phyloP scores from a whole-genome alignment of 2,113 vertebrate genomes.

The Buteo buteo region DNA sequence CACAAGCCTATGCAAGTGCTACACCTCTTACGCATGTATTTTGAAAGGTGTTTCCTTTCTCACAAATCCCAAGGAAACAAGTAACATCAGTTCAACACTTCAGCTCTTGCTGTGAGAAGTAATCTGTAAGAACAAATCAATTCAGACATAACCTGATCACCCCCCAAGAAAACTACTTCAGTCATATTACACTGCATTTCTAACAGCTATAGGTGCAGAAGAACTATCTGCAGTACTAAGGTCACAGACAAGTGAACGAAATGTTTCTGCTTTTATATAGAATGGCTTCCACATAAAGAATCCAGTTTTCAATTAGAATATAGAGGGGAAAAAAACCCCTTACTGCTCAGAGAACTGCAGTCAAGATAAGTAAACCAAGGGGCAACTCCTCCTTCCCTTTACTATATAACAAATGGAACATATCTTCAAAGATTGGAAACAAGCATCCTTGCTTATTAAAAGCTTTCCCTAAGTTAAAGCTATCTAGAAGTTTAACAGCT shows the following conservation, averaged over 20 bases:
- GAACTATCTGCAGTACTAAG: background rate
- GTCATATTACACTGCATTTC: background rate
- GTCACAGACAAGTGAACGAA: background rate
- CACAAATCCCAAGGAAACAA: background rate
- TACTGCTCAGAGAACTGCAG: background rate
- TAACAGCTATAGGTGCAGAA: background rate
- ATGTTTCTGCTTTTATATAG: background rate
- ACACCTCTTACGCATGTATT: accelerated
- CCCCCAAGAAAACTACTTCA: background rate
- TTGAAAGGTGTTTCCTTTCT: background rate
- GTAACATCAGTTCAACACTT: background rate
- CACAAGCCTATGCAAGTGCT: background rate
- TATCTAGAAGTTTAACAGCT: background rate
- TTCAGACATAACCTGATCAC: background rate
- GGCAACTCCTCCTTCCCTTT: background rate
- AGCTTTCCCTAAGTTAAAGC: background rate
- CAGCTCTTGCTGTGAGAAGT: background rate
- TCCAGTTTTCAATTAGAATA: background rate
- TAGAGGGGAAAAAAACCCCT: background rate
- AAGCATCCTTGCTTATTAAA: background rate
- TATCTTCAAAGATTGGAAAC: background rate
- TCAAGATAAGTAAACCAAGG: background rate
- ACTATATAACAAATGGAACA: background rate
- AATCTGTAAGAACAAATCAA: background rate
- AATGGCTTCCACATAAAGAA: background rate